Base-by-base conservation (phyloP, 2,113 vertebrate genomes). In the Albula glossodonta region DNA sequence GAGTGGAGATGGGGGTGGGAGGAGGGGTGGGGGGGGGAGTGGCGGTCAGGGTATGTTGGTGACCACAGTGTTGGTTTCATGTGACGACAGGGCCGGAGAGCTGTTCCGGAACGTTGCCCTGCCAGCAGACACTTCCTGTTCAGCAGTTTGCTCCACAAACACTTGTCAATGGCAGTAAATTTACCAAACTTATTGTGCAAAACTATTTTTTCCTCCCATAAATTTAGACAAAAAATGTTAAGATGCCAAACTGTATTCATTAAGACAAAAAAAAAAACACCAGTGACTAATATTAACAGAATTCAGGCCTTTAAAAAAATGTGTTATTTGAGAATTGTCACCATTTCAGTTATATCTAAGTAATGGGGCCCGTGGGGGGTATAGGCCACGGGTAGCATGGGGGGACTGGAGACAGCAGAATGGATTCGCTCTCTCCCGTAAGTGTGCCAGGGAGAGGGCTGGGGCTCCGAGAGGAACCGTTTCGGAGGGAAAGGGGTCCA, bases 21-120 rank as follows among this genome's bases (percentile, higher is more conserved):
- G n/a, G 63, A 1, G 80, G 74, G n/a, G 83, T 53, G 56, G 63
- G 66, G 51, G 50, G 66, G 50, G 41, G 79, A 80, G 84, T 84
- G 82, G 41, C 51, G 84, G 19, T 8, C 9, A 49, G 53, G 57
- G 48, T 12, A 19, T 56, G 19, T 60, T 80, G 60, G 60, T 80
- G 31, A 79, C 79, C 60, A 52, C 48, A n/a, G 53, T 49, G 52
- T 78, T 48, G 12, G 74, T 31, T 48, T 31, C n/a, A 41, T 41
- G 31, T 41, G 31, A 41, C 31, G 31, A 41, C 31, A 41, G 31
- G 31, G 31, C 31, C 1, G 31, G 31, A 41, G 31, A 41, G 31
- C 31, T 41, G 31, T 41, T 41, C 31, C 31, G 31, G 31, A 41
- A 41, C 31, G 31, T 41, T 41, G 31, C 31, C 31, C 31, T 41